Conservation (phyloP, 1,140 invertebrate species). For the Wasmannia auropunctata region DNA sequence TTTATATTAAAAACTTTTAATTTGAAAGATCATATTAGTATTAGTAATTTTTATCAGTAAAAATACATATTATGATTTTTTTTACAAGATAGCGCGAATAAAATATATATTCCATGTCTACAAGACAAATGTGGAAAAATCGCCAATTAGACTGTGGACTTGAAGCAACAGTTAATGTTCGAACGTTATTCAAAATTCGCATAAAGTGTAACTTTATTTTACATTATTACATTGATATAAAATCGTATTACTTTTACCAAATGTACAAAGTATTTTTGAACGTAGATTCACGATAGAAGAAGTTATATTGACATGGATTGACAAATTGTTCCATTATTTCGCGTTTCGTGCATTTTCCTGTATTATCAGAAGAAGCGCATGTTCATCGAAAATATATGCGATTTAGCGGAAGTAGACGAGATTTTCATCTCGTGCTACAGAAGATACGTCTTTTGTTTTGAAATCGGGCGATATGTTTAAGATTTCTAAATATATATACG, state of each 20-base stretch:
- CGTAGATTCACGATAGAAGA: neutral
- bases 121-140: constrained; percentile 5
- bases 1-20: neutral
- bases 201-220: neutral
- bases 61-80: neutral
- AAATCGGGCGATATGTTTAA: neutral
- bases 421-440: neutral
- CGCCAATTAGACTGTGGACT: neutral
- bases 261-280: neutral
- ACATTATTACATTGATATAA: neutral
- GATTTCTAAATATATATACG: neutral
- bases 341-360: neutral
- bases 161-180: neutral
- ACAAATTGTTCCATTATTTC: neutral
- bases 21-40: neutral
- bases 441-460: neutral
- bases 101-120: neutral
- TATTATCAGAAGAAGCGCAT: neutral
- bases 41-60: neutral
- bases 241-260: neutral
- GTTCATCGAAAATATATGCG: neutral
- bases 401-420: neutral
- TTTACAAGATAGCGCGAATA: neutral
- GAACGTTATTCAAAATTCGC: neutral
- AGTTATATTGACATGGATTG: neutral